phyloP scores from a whole-genome alignment of 2,113 vertebrate species.

The Irena cyanogastra region DNA sequence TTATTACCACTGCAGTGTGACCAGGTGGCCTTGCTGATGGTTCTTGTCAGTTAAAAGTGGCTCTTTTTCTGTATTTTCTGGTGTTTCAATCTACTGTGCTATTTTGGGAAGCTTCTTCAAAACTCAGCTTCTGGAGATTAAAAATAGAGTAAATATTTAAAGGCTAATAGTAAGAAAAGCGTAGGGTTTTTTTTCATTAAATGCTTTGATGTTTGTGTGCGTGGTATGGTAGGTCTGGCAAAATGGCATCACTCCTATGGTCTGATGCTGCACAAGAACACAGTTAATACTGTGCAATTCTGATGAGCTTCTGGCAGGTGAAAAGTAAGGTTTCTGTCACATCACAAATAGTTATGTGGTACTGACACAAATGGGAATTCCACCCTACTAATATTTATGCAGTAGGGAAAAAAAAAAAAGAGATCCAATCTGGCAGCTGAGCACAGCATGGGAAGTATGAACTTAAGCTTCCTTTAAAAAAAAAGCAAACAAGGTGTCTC shows the following conservation, averaged over 20 bases:
- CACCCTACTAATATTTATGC: background rate
- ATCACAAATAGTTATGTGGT: background rate
- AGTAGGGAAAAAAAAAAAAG: background rate
- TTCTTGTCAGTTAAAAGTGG: background rate
- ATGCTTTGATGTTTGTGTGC: background rate
- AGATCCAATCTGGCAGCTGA: background rate
- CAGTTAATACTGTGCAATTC: background rate
- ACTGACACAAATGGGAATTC: background rate
- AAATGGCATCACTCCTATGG: background rate
- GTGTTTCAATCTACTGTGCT: background rate
- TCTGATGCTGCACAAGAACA: background rate
- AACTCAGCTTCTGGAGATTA: background rate
- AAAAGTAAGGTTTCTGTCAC: background rate
- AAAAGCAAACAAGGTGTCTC: rapidly evolving
- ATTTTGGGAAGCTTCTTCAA: background rate
- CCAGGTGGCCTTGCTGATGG: background rate
- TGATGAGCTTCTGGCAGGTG: background rate
- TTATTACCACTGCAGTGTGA: background rate
- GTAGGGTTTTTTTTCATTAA: background rate
- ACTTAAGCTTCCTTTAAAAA: background rate
- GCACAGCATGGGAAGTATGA: background rate
- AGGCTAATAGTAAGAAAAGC: background rate
- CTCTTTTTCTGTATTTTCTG: background rate
- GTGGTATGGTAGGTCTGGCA: background rate
- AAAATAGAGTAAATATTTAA: background rate